Evolutionary conservation across 2,888 invertebrate genomes (phyloP), one percentile per base, ranked within the genome.

Genomic region (Ephialtes manifestator): DNA sequence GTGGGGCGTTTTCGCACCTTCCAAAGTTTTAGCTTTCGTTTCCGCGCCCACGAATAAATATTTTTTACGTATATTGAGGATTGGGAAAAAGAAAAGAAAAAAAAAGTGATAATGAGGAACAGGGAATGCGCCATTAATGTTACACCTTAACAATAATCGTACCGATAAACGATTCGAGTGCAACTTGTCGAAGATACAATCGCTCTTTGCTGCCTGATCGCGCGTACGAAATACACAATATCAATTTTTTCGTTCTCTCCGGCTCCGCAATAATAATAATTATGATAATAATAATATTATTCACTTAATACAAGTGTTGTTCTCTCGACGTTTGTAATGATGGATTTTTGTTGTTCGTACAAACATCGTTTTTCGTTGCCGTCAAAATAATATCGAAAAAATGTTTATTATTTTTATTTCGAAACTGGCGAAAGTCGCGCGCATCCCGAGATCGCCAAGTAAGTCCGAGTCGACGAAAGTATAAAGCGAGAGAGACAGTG

Each of bases 31-130:
- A 35, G 31, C 74, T 51, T 75, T 79, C 68, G 74, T 71, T 79
- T 53, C 74, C 60, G 71, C 58, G 48, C 75, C 79, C 75, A 78
- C 65, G 81, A 81, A 85, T 85, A 85, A 85, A 85, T 85, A 85
- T 81, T 74, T 77, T 15, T 74, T 82, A 81, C 78, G 75, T 71
- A 77, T 67, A 51, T 78, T 68, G 46, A 20, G 20, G n/a, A n/a
- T n/a, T n/a, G n/a, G n/a, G n/a, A n/a, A n/a, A n/a, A n/a, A 4
- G 20, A 4, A 13, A 13, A 43, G n/a, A 43, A 46, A 24, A 39
- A 53, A 18, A 15, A 10, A 53, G 7, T 68, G 68, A 46, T n/a
- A 60, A 70, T 43, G 60, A 63, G 51, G 20, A 28, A 43, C 31
- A 55, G 31, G 39, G 18, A 39, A 46, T 65, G 24, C 28, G 35